These are phyloP conservation scores for Perca flavescens DNA, from an alignment of 2,113 vertebrate genomes.

Conservation along the genomic window DNA sequence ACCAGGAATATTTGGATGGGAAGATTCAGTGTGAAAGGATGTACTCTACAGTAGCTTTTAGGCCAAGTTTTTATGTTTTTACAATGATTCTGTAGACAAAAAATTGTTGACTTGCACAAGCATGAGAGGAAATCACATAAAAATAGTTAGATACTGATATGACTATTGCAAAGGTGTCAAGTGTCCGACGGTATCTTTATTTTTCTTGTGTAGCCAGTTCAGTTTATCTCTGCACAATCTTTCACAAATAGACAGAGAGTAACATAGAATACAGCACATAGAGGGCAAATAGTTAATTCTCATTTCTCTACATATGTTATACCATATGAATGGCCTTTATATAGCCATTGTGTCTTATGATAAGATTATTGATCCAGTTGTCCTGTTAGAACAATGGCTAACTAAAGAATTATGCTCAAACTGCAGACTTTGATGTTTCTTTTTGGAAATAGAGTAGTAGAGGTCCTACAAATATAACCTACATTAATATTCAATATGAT, in stretches of 20 bases:
- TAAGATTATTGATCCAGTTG: not conserved
- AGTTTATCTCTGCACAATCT: not conserved
- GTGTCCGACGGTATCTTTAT: not conserved
- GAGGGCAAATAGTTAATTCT: too few species aligned
- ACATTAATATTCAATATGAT: not conserved
- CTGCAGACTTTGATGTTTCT: not conserved
- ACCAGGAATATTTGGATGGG: not conserved
- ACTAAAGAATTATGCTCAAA: not conserved
- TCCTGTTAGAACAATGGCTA: not conserved
- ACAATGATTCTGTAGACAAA: not conserved
- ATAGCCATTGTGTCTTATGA: not conserved
- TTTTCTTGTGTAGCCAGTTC: not conserved
- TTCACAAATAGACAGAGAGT: not conserved
- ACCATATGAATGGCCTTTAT: not conserved
- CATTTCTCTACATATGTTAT: not conserved
- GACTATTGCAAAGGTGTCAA: too few species aligned
- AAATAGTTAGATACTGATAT: not conserved
- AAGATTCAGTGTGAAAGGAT: not conserved
- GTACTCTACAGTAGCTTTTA: not conserved
- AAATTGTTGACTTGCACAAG: not conserved
- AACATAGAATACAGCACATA: not conserved
- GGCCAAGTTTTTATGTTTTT: not conserved
- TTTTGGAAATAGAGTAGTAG: not conserved
- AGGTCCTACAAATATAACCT: too few species aligned
- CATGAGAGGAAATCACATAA: not conserved